Evolutionary conservation across 2,888 invertebrate genomes (phyloP).

Genomic region (Ashinkailepas kermadecensis): DNA sequence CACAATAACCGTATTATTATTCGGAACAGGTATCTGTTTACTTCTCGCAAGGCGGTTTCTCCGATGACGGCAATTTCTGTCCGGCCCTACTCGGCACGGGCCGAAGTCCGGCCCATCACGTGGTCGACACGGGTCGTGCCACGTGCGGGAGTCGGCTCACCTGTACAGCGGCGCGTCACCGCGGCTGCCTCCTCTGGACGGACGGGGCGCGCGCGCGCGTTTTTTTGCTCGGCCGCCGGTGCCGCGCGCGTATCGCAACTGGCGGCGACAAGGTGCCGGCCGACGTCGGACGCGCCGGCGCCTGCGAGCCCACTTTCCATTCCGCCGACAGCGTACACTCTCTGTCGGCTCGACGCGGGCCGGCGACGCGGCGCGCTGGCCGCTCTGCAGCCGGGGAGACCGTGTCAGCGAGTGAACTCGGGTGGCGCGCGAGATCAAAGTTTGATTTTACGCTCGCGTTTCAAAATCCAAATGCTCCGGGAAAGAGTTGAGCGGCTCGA

Average conservation of each 20-base stretch:
- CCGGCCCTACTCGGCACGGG: no score
- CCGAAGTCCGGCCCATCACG: no score
- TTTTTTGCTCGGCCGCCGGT: neutral
- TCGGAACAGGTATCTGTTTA: no score
- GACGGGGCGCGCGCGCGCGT: neutral
- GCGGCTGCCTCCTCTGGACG: no score
- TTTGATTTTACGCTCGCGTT: neutral
- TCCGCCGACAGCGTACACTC: neutral
- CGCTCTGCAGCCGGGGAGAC: neutral
- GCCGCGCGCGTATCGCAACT: neutral
- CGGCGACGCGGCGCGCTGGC: no score
- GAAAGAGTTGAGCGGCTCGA: no score
- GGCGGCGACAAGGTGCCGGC: neutral
- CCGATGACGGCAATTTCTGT: no score
- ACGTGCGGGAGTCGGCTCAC: no score
- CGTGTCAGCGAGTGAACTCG: neutral
- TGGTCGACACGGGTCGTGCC: no score
- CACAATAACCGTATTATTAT: no score
- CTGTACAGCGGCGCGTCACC: no score
- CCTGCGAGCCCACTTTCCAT: neutral
- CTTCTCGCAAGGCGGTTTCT: no score
- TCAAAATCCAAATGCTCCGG: neutral
- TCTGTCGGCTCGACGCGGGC: neutral
- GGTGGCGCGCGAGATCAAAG: neutral
- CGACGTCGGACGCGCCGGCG: neutral